Conservation (phyloP, 2,888 invertebrate species). For the Serripes groenlandicus region DNA sequence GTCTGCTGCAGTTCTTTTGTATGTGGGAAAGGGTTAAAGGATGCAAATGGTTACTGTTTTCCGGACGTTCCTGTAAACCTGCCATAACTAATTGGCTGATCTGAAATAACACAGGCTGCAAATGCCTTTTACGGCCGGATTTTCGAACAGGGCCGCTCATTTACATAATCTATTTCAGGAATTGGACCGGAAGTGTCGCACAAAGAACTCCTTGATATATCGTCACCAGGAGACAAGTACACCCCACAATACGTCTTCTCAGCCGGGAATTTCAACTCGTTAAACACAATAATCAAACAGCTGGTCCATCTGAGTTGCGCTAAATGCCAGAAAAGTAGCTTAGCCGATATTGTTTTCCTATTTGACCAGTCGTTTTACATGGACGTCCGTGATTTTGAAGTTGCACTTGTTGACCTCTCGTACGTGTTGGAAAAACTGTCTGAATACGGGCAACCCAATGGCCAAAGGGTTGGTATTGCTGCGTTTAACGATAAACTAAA, state of each 20-base stretch:
- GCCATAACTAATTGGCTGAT: not conserved
- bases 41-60: not conserved
- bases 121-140: no score
- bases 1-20: no score
- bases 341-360: constrained; percentile 33
- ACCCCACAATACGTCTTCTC: constrained; percentile 36
- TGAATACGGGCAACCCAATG: not conserved
- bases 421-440: not conserved
- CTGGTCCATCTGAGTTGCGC: constrained; percentile 42
- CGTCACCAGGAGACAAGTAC: constrained; percentile 3
- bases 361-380: constrained; percentile 24
- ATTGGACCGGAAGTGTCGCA: constrained; percentile 41
- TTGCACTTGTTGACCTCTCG: constrained; percentile 10
- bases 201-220: constrained; percentile 39
- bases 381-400: constrained; percentile 4
- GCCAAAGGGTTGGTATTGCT: not conserved
- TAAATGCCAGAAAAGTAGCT: constrained; percentile 21
- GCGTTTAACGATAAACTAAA: not conserved
- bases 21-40: no score
- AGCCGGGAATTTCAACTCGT: constrained; percentile 39
- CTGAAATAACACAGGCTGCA: not conserved
- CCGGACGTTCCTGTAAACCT: not conserved
- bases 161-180: constrained; percentile 21
- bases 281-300: constrained; percentile 35
- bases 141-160: no score